A percentile compares a stretch with the other conserved stretches of the same genome.
Evolutionary conservation across 1,140 invertebrate genomes (phyloP).

Genomic region (Oedothorax gibbosus): DNA sequence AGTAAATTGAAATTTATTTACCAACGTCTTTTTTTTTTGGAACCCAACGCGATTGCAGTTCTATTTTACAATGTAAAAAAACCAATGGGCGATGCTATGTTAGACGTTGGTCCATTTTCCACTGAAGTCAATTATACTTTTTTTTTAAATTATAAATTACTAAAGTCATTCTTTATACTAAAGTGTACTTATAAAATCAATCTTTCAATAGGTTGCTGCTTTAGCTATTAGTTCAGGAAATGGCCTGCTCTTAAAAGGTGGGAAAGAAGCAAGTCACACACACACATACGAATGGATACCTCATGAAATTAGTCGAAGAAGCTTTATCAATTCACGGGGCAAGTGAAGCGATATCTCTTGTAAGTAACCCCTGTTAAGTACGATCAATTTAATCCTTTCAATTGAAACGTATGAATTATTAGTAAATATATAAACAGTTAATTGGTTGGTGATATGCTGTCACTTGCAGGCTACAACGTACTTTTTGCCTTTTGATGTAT

Average conservation of each 20-base stretch:
- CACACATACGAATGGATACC: slow-evolving; percentile 91
- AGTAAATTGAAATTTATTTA: too few relatives aligned
- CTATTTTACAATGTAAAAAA: too few relatives aligned
- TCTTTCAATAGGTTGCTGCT: slow-evolving; percentile 80
- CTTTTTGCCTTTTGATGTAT: not conserved
- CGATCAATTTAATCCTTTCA: too few relatives aligned
- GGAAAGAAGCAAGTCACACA: slow-evolving; percentile 94
- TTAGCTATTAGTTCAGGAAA: slow-evolving; percentile 97
- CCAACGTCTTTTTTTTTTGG: too few relatives aligned
- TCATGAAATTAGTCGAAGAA: slow-evolving; percentile 94
- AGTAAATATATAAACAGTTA: not conserved
- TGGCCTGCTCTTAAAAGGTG: slow-evolving; percentile 95
- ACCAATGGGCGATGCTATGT: too few relatives aligned
- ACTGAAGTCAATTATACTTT: too few relatives aligned
- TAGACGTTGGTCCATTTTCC: too few relatives aligned
- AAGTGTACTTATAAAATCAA: not conserved
- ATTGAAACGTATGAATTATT: too few relatives aligned
- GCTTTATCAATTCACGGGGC: slow-evolving; percentile 80
- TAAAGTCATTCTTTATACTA: too few relatives aligned
- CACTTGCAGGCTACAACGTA: not conserved
- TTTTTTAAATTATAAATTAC: too few relatives aligned
- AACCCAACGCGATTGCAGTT: too few relatives aligned
- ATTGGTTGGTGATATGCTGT: not conserved
- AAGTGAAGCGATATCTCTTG: slow-evolving; percentile 83
- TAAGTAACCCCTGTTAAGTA: slow-evolving; percentile 67